Conservation (phyloP, 2,888 invertebrate genomes). For the Blastobasis lacticolella region DNA sequence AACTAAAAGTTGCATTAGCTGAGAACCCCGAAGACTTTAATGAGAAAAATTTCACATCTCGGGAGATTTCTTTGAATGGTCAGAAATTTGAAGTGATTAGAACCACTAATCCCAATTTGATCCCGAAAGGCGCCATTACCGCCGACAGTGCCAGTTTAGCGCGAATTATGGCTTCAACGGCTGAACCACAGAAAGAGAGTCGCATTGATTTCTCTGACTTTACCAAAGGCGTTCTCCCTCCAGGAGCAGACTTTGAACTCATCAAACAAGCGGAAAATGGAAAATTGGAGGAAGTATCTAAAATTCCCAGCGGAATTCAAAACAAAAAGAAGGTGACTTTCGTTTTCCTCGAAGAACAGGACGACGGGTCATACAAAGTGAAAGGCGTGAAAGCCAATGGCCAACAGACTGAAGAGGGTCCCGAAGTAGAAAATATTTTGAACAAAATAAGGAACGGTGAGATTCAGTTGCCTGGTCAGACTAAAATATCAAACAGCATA, state of each 20-base stretch:
- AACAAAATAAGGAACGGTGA: slow-evolving; percentile 88
- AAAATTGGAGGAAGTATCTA: slow-evolving; percentile 79
- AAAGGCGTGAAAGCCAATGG: slow-evolving; percentile 88
- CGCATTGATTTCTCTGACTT: slow-evolving; percentile 82
- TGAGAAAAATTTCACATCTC: slow-evolving; percentile 80
- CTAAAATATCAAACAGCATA: slow-evolving; percentile 63
- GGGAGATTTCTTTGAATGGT: slow-evolving; percentile 84
- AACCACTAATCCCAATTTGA: slow-evolving; percentile 80
- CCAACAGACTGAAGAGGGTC: slow-evolving; percentile 78
- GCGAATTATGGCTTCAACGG: slow-evolving; percentile 58
- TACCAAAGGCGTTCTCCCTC: slow-evolving; percentile 85
- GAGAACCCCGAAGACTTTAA: slow-evolving; percentile 78
- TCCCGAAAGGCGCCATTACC: slow-evolving; percentile 73
- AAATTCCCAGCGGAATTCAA: slow-evolving; percentile 74
- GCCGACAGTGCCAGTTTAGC: slow-evolving; percentile 57
- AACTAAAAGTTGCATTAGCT: slow-evolving; percentile 81
- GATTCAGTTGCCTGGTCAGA: slow-evolving; percentile 82
- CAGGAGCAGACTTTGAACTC: slow-evolving; percentile 86
- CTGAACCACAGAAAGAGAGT: slow-evolving; percentile 71
- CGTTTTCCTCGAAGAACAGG: slow-evolving; percentile 88
- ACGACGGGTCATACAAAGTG: slow-evolving; percentile 88
- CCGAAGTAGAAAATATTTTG: slow-evolving; percentile 86
- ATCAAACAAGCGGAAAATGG: slow-evolving; percentile 84
- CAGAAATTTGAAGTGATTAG: slow-evolving; percentile 83
- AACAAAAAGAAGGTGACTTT: slow-evolving; percentile 88